Conservation (phyloP, 2,797 vertebrate genomes). For the Psittacula echo region DNA sequence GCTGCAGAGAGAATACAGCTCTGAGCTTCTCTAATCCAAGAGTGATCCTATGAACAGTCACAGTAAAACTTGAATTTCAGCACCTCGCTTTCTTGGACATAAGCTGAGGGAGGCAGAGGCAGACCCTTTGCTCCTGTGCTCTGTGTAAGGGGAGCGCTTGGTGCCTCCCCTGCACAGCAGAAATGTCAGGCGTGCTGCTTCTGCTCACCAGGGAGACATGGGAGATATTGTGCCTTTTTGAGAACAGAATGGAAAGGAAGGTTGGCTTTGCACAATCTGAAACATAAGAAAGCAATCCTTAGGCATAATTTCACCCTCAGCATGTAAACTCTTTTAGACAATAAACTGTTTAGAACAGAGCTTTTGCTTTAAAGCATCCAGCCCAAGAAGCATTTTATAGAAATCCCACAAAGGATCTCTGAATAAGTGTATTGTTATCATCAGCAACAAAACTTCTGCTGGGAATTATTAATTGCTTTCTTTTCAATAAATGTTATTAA, state of each 20-base stretch:
- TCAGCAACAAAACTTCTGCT: neutral
- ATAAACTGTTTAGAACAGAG: neutral
- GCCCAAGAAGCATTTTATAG: neutral
- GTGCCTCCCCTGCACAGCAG: accelerated
- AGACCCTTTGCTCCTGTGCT: neutral
- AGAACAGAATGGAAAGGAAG: neutral
- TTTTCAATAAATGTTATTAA: constrained; percentile 28
- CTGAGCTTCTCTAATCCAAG: neutral
- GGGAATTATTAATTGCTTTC: neutral
- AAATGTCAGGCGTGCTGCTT: neutral
- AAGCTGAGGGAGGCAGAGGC: neutral
- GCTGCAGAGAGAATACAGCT: neutral
- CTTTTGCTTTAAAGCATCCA: constrained; percentile 3
- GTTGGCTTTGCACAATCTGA: neutral
- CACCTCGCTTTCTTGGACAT: neutral
- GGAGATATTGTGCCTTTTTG: neutral
- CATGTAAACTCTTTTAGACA: constrained; percentile 12
- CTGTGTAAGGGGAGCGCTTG: neutral
- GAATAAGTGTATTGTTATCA: neutral
- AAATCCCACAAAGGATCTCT: neutral
- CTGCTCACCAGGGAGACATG: accelerated
- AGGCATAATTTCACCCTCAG: constrained; percentile 17
- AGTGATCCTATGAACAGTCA: neutral
- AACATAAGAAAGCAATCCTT: neutral
- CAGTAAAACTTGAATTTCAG: neutral